Percentiles rank a stretch among this genome's conserved stretches.
These are phyloP conservation scores for Florisuga fusca DNA, from an alignment of 2,797 vertebrate genomes.

Conservation along the genomic window DNA sequence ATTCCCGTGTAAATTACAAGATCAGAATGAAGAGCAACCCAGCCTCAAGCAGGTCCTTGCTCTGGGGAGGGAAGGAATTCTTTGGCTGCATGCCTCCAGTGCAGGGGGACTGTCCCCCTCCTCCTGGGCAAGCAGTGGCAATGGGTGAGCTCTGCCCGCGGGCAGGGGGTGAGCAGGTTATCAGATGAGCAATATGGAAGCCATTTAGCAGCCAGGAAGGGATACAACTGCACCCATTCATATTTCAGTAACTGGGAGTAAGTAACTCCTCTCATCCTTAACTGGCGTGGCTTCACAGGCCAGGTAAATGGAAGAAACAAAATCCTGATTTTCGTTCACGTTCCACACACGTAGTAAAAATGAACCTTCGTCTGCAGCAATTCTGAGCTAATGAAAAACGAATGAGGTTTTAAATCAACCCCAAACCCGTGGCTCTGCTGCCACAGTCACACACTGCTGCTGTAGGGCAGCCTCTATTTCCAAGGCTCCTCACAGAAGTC, in stretches of 20 bases:
- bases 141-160: rapidly evolving
- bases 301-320: constrained; percentile 33
- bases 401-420: constrained; percentile 74
- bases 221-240: neutral
- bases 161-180: neutral
- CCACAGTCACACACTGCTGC: neutral
- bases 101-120: neutral
- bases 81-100: neutral
- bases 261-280: constrained; percentile 35
- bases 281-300: neutral
- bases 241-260: constrained; percentile 37
- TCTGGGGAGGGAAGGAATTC: neutral
- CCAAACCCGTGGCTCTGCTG: constrained; percentile 20
- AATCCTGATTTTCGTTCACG: constrained; percentile 18
- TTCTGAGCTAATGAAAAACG: constrained; percentile 72
- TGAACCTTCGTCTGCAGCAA: constrained; percentile 66
- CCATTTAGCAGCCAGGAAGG: neutral
- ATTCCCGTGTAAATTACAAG: neutral
- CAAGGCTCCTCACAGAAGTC: constrained; percentile 49
- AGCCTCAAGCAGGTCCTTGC: neutral
- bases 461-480: constrained; percentile 53
- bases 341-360: constrained; percentile 49
- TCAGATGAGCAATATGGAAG: neutral
- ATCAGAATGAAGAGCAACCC: neutral
- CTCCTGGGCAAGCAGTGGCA: neutral